Base-by-base conservation (phyloP, 1,140 invertebrate species). In the Dendroctonus valens region DNA sequence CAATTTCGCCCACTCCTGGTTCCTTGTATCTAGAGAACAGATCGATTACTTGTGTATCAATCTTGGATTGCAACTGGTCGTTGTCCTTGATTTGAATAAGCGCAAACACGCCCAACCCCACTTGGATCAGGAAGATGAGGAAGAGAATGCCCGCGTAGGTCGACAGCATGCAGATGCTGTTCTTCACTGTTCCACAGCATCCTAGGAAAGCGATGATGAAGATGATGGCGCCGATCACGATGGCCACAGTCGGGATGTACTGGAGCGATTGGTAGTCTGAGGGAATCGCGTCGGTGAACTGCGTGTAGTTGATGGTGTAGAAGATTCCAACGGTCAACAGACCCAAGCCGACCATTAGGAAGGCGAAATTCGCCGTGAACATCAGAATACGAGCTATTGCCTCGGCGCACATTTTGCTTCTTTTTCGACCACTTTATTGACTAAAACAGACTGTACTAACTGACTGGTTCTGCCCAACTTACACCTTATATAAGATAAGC, bases 261-360 rank as follows among this genome's bases (percentile, higher is more conserved):
- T 55, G 51, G 12, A 63, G 11, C 39, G 50, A 49, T 52, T 62
- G 38, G 11, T 81, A 73, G 14, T 82, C 78, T 15, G 6, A 7
- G 73, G 86, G 84, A 67, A 86, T 79, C 73, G 89, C 84, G 65
- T 86, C 84, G 12, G 83, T 81, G 74, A 89, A 89, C 54, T 84
- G 81, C 26, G 81, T 79, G 75, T 86, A 89, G 65, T 81, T 77
- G 66, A 83, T 77, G 76, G 87, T 80, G 15, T 86, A 83, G 62
- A 87, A 82, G 3, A 84, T 84, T 41, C 89, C 89, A 55, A 90
- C 84, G 7, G 84, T 79, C 51, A 91, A 81, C 62, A 91, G 86
- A 39, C 87, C 84, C 41, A 90, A 78, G 14, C 89, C 89, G 15
- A 86, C 86, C 14, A 90, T 83, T 88, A 90, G 78, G 65, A 84